Evolutionary conservation across 2,888 invertebrate species (phyloP).

Genomic region (Lymantria dispar): DNA sequence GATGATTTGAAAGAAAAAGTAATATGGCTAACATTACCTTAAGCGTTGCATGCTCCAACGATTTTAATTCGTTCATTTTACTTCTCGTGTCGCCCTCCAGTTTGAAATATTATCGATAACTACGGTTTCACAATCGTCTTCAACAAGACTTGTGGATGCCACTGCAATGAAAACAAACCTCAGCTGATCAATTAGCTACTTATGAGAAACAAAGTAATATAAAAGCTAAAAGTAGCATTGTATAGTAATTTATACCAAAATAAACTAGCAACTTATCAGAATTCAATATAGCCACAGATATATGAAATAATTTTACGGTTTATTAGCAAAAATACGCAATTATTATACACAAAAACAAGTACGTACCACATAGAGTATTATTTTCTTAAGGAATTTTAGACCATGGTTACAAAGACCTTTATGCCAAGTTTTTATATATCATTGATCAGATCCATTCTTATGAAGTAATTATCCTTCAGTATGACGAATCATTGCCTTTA

Average conservation of each 20-base stretch:
- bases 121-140: not conserved
- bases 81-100: slow-evolving; percentile 15
- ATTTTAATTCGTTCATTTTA: slow-evolving; percentile 95
- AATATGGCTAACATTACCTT: slow-evolving; percentile 84
- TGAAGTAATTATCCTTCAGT: no score
- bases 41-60: slow-evolving; percentile 96
- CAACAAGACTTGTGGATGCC: slow-evolving; percentile 16
- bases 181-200: slow-evolving; percentile 62
- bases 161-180: slow-evolving; percentile 73
- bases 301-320: no score
- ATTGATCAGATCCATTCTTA: no score
- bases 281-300: no score
- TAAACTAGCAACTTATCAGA: slow-evolving; percentile 21
- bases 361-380: no score
- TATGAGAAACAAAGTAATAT: slow-evolving; percentile 4
- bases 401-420: no score
- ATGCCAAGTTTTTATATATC: no score
- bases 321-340: no score
- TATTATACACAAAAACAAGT: no score
- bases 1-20: slow-evolving; percentile 5
- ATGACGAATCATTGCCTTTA: no score
- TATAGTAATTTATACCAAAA: slow-evolving; percentile 15
- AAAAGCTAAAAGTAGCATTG: no score
- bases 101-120: slow-evolving; percentile 2
- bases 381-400: no score